Evolutionary conservation across 2,888 invertebrate genomes (phyloP).

Genomic region (Parapristionchus giblindavisi): DNA sequence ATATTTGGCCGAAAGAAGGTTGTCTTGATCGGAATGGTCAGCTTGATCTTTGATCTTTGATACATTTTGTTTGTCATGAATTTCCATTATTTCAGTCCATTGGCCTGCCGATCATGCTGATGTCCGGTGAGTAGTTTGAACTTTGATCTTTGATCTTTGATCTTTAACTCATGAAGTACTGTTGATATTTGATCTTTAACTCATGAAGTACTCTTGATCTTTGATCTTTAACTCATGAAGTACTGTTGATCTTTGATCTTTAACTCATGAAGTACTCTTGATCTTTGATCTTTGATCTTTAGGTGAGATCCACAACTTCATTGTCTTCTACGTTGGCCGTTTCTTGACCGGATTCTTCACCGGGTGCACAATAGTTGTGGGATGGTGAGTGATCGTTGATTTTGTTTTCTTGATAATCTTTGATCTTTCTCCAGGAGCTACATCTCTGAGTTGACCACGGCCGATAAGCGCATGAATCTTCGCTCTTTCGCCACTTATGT

Average conservation of each 20-base stretch:
- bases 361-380: constrained; percentile 20
- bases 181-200: too few species aligned
- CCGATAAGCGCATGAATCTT: constrained; percentile 27
- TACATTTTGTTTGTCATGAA: not conserved
- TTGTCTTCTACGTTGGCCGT: constrained; percentile 17
- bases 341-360: constrained; percentile 18
- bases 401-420: too few species aligned
- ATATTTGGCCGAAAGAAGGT: constrained; percentile 13
- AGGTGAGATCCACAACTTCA: not conserved
- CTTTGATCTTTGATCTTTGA: too few species aligned
- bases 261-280: too few species aligned
- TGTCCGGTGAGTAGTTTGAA: too few species aligned
- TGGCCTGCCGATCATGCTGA: too few species aligned
- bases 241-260: too few species aligned
- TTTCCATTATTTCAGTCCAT: too few species aligned
- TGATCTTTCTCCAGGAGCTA: constrained; percentile 2
- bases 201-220: too few species aligned
- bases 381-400: constrained; percentile 18
- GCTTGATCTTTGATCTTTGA: not conserved
- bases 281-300: too few species aligned
- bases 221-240: too few species aligned
- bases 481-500: constrained; percentile 29
- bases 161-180: too few species aligned
- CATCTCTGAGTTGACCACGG: constrained; percentile 13
- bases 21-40: not conserved